Evolutionary conservation across 2,888 invertebrate species (phyloP), one percentile per base, ranked within the genome.

Genomic region (Lottia gigantea): DNA sequence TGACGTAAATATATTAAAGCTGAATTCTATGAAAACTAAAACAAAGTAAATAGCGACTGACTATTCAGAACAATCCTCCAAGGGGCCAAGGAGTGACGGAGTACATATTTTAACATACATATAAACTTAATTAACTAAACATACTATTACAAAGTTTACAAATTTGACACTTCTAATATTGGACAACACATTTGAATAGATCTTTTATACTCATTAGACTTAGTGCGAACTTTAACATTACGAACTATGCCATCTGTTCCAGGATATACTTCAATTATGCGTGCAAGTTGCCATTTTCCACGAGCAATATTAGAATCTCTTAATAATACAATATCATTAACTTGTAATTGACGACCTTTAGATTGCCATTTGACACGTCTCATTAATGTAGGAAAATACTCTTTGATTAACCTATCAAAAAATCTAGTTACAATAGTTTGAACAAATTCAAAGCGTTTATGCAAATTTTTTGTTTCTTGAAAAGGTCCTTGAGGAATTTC

Each of bases 361-460:
- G 11, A 1, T 40, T 7, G n/a, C 72, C 72, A 70, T 49, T 72
- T 69, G 12, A 11, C 2, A 15, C 72, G 16, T 26, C 25, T n/a
- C 66, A 63, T 70, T 19, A 66, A 46, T 3, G 67, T 66, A 16
- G 70, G 72, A 8, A 72, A 14, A 47, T 70, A 72, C 19, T 72
- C 72, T 16, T 66, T 62, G 16, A 70, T 40, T 25, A 69, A 72
- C 11, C 68, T 31, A 6, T 16, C 40, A 63, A 62, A 71, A 61
- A 47, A 63, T 40, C 62, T 63, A 2, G 19, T 6, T 25, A 69
- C 62, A 2, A 71, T n/a, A 11, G n/a, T 31, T 61, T 73, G 73
- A 14, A 68, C 68, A 46, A 72, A 68, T 23, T 63, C 64, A 64
- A 69, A 67, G 12, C 74, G 62, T 45, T 69, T 66, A n/a, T 49